A percentile compares a stretch with the other conserved stretches of the same genome.
Conservation (phyloP, 2,113 vertebrate species). For the Canis aureus region DNA sequence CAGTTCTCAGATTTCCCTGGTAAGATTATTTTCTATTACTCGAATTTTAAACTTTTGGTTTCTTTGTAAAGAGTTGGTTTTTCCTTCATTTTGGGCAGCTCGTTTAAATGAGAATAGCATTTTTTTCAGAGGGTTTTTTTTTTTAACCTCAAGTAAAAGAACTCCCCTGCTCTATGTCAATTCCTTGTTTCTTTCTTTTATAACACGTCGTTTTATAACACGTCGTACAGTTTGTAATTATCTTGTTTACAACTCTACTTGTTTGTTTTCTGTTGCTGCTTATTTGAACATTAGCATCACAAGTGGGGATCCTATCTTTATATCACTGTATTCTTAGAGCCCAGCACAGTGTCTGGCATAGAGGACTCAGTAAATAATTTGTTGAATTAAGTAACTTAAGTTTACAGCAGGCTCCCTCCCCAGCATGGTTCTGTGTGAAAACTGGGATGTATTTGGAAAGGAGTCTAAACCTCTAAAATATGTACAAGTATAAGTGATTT, state of each 20-base stretch:
- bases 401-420: not conserved
- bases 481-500: not conserved
- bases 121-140: not conserved
- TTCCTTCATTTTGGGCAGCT: conserved; percentile 1
- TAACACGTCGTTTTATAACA: not conserved
- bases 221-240: not conserved
- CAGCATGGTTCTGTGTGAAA: not conserved
- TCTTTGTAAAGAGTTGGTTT: conserved; percentile 48
- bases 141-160: not conserved
- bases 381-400: not conserved
- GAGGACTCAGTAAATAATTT: conserved; percentile 16
- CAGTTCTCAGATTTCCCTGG: conserved; percentile 23
- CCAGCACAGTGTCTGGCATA: not conserved
- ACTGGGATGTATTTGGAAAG: conserved; percentile 14
- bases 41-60: conserved; percentile 49
- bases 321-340: not conserved
- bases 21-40: conserved; percentile 7
- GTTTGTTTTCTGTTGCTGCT: not conserved
- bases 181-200: conserved; percentile 2
- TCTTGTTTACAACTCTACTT: conserved; percentile 4
- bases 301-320: not conserved
- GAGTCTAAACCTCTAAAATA: not conserved
- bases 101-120: not conserved
- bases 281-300: conserved; percentile 8
- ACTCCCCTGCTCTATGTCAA: not conserved